Evolutionary conservation across 2,888 invertebrate species (phyloP).

Genomic region (Drosophila birchii): DNA sequence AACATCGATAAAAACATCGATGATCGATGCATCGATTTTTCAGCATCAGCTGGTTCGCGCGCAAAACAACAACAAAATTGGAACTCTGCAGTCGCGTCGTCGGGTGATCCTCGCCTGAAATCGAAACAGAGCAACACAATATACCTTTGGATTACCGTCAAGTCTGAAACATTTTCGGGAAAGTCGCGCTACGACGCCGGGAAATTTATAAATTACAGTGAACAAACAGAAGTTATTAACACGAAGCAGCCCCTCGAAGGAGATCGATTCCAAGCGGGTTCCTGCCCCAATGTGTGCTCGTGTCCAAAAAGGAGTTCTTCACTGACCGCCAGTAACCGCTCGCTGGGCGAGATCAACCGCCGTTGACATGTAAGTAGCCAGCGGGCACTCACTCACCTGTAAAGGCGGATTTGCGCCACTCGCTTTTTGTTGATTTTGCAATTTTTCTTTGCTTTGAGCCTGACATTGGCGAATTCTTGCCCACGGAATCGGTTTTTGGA

Average conservation of each 20-base stretch:
- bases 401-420: conserved; percentile 23
- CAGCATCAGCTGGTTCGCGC: conserved; percentile 42
- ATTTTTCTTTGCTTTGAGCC: conserved; percentile 22
- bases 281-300: conserved; percentile 26
- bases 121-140: conserved; percentile 49
- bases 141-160: conserved; percentile 63
- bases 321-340: conserved; percentile 6
- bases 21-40: no score
- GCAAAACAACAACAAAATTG: no score
- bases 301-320: neutral
- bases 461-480: conserved; percentile 42
- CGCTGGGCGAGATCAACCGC: conserved; percentile 14
- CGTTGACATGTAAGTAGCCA: conserved; percentile 14
- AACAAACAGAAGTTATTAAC: neutral
- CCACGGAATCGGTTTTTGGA: conserved; percentile 28
- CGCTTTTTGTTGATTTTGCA: conserved; percentile 40
- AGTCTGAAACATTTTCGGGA: conserved; percentile 10
- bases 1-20: no score
- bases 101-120: conserved; percentile 36
- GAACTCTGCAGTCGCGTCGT: conserved; percentile 44
- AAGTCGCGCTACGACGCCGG: conserved; percentile 6
- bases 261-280: conserved; percentile 18
- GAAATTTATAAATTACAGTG: conserved; percentile 20
- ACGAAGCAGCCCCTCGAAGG: conserved; percentile 4
- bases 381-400: conserved; percentile 25